phyloP scores from a whole-genome alignment of 2,113 vertebrate genomes.

The Chamaea fasciata region DNA sequence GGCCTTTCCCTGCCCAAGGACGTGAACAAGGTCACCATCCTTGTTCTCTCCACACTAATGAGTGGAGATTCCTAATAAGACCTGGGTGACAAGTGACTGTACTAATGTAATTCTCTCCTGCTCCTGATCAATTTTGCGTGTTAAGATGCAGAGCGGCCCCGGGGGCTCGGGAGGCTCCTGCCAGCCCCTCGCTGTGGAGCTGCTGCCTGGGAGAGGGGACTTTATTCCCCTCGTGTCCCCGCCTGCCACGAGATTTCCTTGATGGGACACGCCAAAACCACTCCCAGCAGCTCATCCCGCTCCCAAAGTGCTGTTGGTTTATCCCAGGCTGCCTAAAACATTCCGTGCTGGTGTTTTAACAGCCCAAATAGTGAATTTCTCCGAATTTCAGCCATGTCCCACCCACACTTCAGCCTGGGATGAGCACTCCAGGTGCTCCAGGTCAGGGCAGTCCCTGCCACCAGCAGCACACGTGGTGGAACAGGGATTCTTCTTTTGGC shows the following conservation, averaged over 20 bases:
- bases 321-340: accelerated
- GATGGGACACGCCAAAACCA: accelerated
- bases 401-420: background rate
- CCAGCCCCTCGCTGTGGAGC: background rate
- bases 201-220: background rate
- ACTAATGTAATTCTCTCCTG: constrained; percentile 41
- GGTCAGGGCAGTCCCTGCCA: accelerated
- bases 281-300: background rate
- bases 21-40: constrained; percentile 26
- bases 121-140: constrained; percentile 19
- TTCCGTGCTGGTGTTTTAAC: accelerated
- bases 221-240: background rate
- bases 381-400: background rate
- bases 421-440: background rate
- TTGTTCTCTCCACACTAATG: constrained; percentile 34
- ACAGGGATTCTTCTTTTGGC: background rate
- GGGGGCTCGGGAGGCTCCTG: background rate
- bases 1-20: background rate
- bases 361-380: background rate
- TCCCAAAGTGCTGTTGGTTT: background rate
- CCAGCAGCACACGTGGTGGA: accelerated
- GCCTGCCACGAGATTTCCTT: accelerated
- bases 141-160: background rate
- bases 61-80: constrained; percentile 38
- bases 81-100: constrained; percentile 44